A percentile compares a stretch with the other conserved stretches of the same genome.
These are phyloP conservation scores for Tachystola acroxantha DNA, from an alignment of 2,888 invertebrate genomes.

Conservation along the genomic window DNA sequence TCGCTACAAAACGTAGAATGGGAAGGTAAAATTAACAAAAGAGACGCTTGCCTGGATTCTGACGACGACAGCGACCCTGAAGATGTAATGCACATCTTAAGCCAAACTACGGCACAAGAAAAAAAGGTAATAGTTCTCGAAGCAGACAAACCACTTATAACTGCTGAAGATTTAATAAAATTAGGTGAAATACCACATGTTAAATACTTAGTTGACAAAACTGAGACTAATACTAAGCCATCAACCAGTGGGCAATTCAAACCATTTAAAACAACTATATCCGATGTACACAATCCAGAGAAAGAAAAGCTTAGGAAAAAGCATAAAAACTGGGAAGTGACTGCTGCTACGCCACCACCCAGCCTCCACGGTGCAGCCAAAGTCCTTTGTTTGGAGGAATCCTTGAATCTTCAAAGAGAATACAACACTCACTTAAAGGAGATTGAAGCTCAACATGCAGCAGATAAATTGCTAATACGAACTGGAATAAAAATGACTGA, in stretches of 20 bases:
- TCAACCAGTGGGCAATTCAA: conserved; percentile 64
- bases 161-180: conserved; percentile 66
- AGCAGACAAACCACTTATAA: conserved; percentile 68
- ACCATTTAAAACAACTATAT: conserved; percentile 77
- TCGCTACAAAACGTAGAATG: conserved; percentile 78
- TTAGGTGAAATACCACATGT: conserved; percentile 69
- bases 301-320: conserved; percentile 72
- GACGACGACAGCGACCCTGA: conserved; percentile 80
- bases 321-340: conserved; percentile 79
- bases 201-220: conserved; percentile 73
- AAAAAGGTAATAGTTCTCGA: conserved; percentile 64
- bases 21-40: conserved; percentile 63
- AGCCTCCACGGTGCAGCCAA: conserved; percentile 74
- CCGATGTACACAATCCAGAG: conserved; percentile 72
- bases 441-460: conserved; percentile 76
- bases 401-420: conserved; percentile 74
- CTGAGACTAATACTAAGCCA: conserved; percentile 50
- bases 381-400: conserved; percentile 73
- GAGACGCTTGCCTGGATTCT: conserved; percentile 59
- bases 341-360: conserved; percentile 80
- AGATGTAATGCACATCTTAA: conserved; percentile 78
- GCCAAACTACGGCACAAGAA: conserved; percentile 69
- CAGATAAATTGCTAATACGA: conserved; percentile 66
- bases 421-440: conserved; percentile 63
- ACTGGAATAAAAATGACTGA: conserved; percentile 54